These are phyloP conservation scores for Takifugu flavidus DNA, from an alignment of 2,113 vertebrate species.

Conservation along the genomic window DNA sequence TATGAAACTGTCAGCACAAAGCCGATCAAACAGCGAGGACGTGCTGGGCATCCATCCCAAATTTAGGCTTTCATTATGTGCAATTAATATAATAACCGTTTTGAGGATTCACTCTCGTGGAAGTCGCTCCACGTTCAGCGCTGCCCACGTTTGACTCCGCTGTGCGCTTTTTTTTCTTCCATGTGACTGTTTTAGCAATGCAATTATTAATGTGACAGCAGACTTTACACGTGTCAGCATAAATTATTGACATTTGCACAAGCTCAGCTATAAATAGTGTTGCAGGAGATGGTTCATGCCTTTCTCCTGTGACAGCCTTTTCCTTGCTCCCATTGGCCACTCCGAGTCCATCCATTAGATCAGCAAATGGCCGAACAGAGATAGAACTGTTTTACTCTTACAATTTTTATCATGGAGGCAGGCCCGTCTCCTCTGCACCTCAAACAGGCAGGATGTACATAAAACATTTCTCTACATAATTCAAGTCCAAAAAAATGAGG, in stretches of 20 bases:
- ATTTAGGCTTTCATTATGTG: constrained; percentile 14
- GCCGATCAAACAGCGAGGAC: constrained; percentile 52
- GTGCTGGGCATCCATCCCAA: constrained; percentile 32
- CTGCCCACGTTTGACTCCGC: constrained; percentile 9
- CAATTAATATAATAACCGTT: constrained; percentile 19
- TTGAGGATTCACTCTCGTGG: not conserved
- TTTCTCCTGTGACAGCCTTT: constrained; percentile 51
- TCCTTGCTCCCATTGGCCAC: constrained; percentile 40
- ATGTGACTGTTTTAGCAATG: constrained; percentile 48
- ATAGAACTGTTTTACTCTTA: constrained; percentile 13
- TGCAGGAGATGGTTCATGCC: constrained; percentile 33
- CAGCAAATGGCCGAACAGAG: constrained; percentile 13
- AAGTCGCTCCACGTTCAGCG: constrained; percentile 7
- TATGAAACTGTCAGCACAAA: constrained; percentile 66
- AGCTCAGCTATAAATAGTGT: constrained; percentile 61
- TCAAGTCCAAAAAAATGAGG: not conserved
- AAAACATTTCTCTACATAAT: not conserved
- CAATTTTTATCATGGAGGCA: constrained; percentile 8
- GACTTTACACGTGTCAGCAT: constrained; percentile 64
- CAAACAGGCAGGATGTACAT: not conserved
- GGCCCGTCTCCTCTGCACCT: constrained; percentile 4
- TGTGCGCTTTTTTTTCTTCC: constrained; percentile 26
- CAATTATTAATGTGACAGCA: constrained; percentile 65
- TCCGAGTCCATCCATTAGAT: constrained; percentile 25
- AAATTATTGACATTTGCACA: constrained; percentile 68